Base-by-base conservation (phyloP, 2,113 vertebrate species). In the Forbesichthys papilliferus region DNA sequence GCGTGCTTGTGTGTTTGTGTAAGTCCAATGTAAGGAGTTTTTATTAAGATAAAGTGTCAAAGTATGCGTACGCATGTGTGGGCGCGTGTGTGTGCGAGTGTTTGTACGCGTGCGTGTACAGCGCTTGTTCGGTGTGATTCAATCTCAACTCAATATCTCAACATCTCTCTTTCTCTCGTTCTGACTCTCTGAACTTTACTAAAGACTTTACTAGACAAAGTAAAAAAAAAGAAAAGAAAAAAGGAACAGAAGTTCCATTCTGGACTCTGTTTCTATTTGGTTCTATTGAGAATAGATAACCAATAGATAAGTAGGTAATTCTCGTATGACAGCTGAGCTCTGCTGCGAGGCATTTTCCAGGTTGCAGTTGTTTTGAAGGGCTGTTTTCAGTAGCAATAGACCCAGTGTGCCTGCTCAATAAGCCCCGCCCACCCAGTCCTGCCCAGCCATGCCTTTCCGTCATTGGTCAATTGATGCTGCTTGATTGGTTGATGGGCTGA, bases 301-400 rank as follows among this genome's bases (percentile, higher is more conserved):
- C 68, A 71, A 71, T 42, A 42, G 68, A 69, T 70, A 80, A 71
- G 68, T 71, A 73, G 78, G 66, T 69, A 55, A 77, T 66, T 68
- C 67, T 77, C 72, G 81, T 81, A 76, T 80, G 77, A 80, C 77
- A 72, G 80, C 82, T 75, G 84, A 79, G 82, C 76, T 85, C 67
- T 79, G 77, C 80, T 80, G 64, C 65, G 66, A 76, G 81, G 81
- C 72, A 58, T 80, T 74, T 88, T 85, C 86, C 87, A 89, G 82
- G 87, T 80, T 89, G 89, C 87, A 86, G 81, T 87, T 87, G 84
- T 88, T 86, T 88, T 87, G 91, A 93, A 93, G 93, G 92, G 91
- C 92, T 93, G 88, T 89, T 90, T 93, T 89, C 86, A 88, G 89
- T 92, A 93, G 93, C 93, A 93, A 93, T 93, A 93, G 93, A 90